Evolutionary conservation across 2,113 vertebrate genomes (phyloP).

Genomic region (Chionis minor): DNA sequence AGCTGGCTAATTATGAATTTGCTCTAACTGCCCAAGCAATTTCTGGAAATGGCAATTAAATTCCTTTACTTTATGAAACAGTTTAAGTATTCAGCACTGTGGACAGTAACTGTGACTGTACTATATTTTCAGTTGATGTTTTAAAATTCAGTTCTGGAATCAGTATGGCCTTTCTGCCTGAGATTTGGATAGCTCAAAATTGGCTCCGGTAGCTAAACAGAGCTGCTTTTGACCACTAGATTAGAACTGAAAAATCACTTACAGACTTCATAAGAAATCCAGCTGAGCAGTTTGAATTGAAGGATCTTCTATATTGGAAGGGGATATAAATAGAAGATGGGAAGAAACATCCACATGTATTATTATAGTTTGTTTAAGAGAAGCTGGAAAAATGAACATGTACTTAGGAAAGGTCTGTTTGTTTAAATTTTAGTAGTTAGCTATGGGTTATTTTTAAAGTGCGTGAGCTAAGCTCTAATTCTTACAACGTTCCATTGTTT

Average conservation of each 20-base stretch:
- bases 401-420: not conserved
- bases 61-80: slow-evolving; percentile 32
- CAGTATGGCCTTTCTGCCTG: not conserved
- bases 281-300: not conserved
- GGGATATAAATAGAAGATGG: not conserved
- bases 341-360: not conserved
- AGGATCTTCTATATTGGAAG: not conserved
- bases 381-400: not conserved
- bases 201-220: slow-evolving; percentile 6
- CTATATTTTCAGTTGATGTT: not conserved
- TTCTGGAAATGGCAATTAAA: slow-evolving; percentile 61
- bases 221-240: slow-evolving; percentile 40
- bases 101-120: slow-evolving; percentile 52
- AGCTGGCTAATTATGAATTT: slow-evolving; percentile 54
- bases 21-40: slow-evolving; percentile 26
- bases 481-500: not conserved
- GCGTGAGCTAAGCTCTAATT: not conserved
- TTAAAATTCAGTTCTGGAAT: slow-evolving; percentile 34
- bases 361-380: not conserved
- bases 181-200: slow-evolving; percentile 2
- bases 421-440: not conserved
- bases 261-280: not conserved
- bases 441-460: not conserved
- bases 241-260: not conserved
- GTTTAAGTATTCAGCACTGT: slow-evolving; percentile 59